phyloP scores from a whole-genome alignment of 2,113 vertebrate species.

The Ammodytes marinus region DNA sequence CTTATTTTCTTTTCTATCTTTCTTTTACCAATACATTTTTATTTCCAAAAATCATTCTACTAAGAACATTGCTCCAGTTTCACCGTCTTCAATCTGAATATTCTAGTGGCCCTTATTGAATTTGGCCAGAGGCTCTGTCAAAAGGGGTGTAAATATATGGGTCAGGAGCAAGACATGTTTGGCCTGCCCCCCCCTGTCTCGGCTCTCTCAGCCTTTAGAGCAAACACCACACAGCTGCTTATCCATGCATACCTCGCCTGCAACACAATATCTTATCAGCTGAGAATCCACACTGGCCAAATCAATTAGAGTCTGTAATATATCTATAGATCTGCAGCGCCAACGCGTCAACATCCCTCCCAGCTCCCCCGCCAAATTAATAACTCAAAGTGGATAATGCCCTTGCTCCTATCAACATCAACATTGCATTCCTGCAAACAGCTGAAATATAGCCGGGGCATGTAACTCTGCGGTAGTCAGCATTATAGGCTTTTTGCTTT shows the following conservation, averaged over 20 bases:
- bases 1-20: neutral
- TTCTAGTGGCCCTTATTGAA: slow-evolving; percentile 53
- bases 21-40: neutral
- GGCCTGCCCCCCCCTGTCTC: slow-evolving; percentile 51
- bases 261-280: slow-evolving; percentile 86
- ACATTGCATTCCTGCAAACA: slow-evolving; percentile 84
- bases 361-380: slow-evolving; percentile 86
- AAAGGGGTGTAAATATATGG: slow-evolving; percentile 76
- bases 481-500: slow-evolving; percentile 55
- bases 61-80: slow-evolving; percentile 17
- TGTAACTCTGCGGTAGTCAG: slow-evolving; percentile 56
- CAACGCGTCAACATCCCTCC: slow-evolving; percentile 83
- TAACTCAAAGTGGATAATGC: slow-evolving; percentile 87
- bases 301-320: slow-evolving; percentile 88
- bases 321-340: slow-evolving; percentile 80
- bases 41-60: neutral
- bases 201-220: slow-evolving; percentile 67
- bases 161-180: slow-evolving; percentile 66
- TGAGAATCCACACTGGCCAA: slow-evolving; percentile 80
- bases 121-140: slow-evolving; percentile 64
- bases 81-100: slow-evolving; percentile 52
- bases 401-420: slow-evolving; percentile 86
- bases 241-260: slow-evolving; percentile 78
- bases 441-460: slow-evolving; percentile 72
- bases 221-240: slow-evolving; percentile 69